Conservation (phyloP, 2,113 vertebrate species). For the Spermophilus dauricus region DNA sequence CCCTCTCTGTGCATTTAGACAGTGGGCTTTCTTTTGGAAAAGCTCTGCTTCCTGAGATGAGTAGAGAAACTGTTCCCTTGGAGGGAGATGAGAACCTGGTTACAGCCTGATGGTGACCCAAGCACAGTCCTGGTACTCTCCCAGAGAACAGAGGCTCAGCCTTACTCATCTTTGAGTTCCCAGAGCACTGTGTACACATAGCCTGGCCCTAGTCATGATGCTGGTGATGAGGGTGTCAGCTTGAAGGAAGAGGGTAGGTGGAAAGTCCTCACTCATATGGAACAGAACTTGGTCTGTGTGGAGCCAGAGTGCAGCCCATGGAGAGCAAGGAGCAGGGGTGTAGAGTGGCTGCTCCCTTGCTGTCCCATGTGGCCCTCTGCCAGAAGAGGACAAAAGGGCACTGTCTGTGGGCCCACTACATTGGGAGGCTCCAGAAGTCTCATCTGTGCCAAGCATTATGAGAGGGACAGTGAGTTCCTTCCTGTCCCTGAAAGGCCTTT, state of each 20-base stretch:
- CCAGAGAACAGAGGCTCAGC: neutral
- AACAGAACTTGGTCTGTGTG: constrained; percentile 33
- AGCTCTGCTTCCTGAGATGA: constrained; percentile 65
- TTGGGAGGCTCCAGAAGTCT: constrained; percentile 64
- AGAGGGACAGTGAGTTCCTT: constrained; percentile 62
- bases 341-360: neutral
- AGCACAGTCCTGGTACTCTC: constrained; percentile 50
- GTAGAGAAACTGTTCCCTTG: constrained; percentile 67
- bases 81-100: constrained; percentile 17
- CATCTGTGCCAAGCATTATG: constrained; percentile 36
- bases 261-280: constrained; percentile 67
- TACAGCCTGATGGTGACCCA: constrained; percentile 37
- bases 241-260: constrained; percentile 57
- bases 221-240: constrained; percentile 51
- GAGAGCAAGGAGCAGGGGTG: no score
- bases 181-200: neutral
- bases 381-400: neutral
- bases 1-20: neutral
- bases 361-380: neutral
- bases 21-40: neutral
- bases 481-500: constrained; percentile 64
- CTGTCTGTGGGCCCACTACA: constrained; percentile 55
- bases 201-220: constrained; percentile 64
- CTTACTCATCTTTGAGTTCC: neutral
- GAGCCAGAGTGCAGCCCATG: no score